These are phyloP conservation scores for Ametastegia equiseti DNA, from an alignment of 2,888 invertebrate species.

Conservation along the genomic window DNA sequence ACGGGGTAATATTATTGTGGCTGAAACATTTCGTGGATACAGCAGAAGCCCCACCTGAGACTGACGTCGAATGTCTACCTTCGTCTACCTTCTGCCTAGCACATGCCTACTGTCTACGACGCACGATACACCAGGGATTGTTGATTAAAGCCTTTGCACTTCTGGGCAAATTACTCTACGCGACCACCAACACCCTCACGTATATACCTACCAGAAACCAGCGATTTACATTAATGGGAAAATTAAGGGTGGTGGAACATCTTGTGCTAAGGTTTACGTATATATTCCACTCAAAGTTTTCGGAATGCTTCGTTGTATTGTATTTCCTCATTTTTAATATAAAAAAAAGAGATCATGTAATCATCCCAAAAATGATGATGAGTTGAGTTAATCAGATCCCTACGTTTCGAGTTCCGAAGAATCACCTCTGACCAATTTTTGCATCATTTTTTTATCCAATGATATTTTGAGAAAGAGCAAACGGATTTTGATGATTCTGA, in stretches of 20 bases:
- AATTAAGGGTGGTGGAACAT: neutral
- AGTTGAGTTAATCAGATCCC: too few relatives aligned
- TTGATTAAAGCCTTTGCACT: slow-evolving; percentile 3
- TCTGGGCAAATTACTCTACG: neutral
- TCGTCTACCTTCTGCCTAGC: slow-evolving; percentile 1
- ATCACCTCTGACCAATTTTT: too few relatives aligned
- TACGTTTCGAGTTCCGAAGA: too few relatives aligned
- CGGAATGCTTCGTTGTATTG: neutral
- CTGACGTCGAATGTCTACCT: slow-evolving; percentile 25
- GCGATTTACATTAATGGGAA: neutral
- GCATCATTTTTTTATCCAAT: too few relatives aligned
- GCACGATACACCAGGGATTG: neutral
- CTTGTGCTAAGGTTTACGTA: neutral
- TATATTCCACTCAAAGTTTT: neutral
- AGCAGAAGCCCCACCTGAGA: neutral
- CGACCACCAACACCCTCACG: neutral
- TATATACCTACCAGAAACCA: neutral
- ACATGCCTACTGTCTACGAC: neutral
- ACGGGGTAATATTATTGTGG: neutral
- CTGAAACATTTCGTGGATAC: neutral
- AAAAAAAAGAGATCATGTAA: neutral
- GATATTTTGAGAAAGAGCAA: too few relatives aligned
- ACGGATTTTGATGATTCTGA: too few relatives aligned
- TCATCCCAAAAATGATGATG: neutral
- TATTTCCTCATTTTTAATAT: neutral